Evolutionary conservation across 2,888 invertebrate species (phyloP).

Genomic region (Julus scanicus): DNA sequence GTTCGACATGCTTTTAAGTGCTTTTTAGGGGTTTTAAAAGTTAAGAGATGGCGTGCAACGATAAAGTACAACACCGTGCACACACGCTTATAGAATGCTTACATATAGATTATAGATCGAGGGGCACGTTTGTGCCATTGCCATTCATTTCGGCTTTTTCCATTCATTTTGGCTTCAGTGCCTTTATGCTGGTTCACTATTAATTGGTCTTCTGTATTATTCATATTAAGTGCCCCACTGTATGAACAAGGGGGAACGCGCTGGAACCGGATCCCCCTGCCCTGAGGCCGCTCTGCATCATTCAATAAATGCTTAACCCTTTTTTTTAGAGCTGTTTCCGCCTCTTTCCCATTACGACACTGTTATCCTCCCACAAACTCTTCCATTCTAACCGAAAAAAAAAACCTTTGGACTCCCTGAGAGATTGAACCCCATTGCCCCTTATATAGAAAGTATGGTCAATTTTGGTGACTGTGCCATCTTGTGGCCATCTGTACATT

Average conservation of each 20-base stretch:
- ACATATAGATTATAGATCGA: constrained; percentile 39
- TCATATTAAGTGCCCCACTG: constrained; percentile 36
- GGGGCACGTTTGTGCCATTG: background rate
- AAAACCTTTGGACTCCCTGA: background rate
- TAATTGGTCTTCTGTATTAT: constrained; percentile 45
- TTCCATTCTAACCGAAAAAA: background rate
- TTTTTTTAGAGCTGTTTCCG: background rate
- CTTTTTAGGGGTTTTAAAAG: constrained; percentile 47
- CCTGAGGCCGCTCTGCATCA: background rate
- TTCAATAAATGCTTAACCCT: background rate
- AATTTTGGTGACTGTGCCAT: background rate
- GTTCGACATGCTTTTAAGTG: constrained; percentile 45
- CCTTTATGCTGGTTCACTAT: background rate
- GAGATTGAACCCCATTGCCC: background rate
- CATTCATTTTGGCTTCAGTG: background rate
- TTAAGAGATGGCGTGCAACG: constrained; percentile 43
- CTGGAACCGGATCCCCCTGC: background rate
- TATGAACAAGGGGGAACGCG: background rate
- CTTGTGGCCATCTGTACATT: background rate
- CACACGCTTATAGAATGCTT: constrained; percentile 30
- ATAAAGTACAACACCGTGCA: constrained; percentile 21
- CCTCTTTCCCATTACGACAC: constrained; percentile 20
- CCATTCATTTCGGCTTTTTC: background rate
- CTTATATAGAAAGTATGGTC: background rate
- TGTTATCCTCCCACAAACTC: background rate